These are phyloP conservation scores for Thera obeliscata DNA, from an alignment of 2,888 invertebrate genomes.

Conservation along the genomic window DNA sequence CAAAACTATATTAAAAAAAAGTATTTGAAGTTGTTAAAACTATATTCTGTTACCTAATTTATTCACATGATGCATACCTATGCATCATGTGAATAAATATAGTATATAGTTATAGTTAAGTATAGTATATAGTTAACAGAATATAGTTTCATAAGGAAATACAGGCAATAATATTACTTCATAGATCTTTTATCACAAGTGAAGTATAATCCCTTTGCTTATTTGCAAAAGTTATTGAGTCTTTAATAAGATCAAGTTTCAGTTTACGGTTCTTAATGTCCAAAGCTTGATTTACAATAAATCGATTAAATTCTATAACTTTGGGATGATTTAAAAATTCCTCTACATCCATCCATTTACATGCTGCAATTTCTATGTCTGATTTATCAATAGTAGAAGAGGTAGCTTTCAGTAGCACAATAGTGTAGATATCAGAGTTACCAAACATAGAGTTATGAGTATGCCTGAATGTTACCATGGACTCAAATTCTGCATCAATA, in stretches of 20 bases:
- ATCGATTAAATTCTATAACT: slow-evolving; percentile 89
- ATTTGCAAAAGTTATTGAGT: slow-evolving; percentile 59
- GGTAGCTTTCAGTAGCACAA: slow-evolving; percentile 88
- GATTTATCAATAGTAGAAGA: slow-evolving; percentile 87
- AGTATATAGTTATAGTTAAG: too few species aligned
- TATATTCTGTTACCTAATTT: too few species aligned
- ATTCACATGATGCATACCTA: too few species aligned
- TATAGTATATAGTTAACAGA: background rate
- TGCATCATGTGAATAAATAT: too few species aligned
- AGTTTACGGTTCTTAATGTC: slow-evolving; percentile 86
- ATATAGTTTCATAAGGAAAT: background rate
- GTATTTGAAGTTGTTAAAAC: too few species aligned
- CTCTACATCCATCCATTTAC: slow-evolving; percentile 92
- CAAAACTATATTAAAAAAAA: too few species aligned
- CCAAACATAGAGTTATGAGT: slow-evolving; percentile 89
- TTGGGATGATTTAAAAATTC: slow-evolving; percentile 89
- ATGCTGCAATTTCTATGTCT: slow-evolving; percentile 90
- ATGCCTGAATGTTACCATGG: slow-evolving; percentile 91
- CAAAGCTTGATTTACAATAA: slow-evolving; percentile 87
- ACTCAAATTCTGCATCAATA: slow-evolving; percentile 89
- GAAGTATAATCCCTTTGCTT: slow-evolving; percentile 65
- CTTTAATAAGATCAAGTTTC: slow-evolving; percentile 84
- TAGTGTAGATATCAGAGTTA: slow-evolving; percentile 94
- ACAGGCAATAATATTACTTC: slow-evolving; percentile 27
- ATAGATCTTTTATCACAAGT: slow-evolving; percentile 64